Conservation (phyloP, 1,140 invertebrate genomes). For the Catajapyx aquilonaris region DNA sequence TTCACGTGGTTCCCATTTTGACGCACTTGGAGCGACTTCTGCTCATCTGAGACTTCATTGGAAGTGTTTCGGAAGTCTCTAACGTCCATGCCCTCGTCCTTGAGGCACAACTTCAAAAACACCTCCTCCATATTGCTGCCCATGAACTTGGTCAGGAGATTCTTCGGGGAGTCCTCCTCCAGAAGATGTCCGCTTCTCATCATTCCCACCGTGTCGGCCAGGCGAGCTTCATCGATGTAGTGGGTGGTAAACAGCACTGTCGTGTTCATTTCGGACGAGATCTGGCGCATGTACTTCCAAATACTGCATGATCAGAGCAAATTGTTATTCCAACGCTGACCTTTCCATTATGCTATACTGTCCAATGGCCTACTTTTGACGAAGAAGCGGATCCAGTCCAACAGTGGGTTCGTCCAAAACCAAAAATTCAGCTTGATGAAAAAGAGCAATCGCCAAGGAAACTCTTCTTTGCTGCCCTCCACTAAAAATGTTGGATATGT, state of each 20-base stretch:
- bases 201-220: slow-evolving; percentile 29
- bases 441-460: too few species aligned
- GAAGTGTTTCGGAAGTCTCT: too few species aligned
- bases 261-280: slow-evolving; percentile 21
- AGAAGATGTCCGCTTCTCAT: slow-evolving; percentile 31
- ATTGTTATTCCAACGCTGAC: too few species aligned
- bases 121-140: slow-evolving; percentile 28
- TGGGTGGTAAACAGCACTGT: slow-evolving; percentile 37
- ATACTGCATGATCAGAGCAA: too few species aligned
- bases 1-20: too few species aligned
- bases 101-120: slow-evolving; percentile 30
- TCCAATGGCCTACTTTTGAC: slow-evolving; percentile 27
- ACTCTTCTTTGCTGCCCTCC: too few species aligned
- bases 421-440: too few species aligned
- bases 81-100: slow-evolving; percentile 15
- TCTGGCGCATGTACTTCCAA: slow-evolving; percentile 30
- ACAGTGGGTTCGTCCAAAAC: too few species aligned
- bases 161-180: slow-evolving; percentile 27
- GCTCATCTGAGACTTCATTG: too few species aligned
- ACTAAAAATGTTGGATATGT: too few species aligned
- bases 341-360: too few species aligned
- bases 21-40: too few species aligned
- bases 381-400: slow-evolving; percentile 32
- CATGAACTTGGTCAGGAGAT: slow-evolving; percentile 21
- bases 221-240: slow-evolving; percentile 35